A percentile compares a stretch with the other conserved stretches of the same genome.
Conservation (phyloP, 2,797 vertebrate species). For the Gymnoscopelus microlampas region DNA sequence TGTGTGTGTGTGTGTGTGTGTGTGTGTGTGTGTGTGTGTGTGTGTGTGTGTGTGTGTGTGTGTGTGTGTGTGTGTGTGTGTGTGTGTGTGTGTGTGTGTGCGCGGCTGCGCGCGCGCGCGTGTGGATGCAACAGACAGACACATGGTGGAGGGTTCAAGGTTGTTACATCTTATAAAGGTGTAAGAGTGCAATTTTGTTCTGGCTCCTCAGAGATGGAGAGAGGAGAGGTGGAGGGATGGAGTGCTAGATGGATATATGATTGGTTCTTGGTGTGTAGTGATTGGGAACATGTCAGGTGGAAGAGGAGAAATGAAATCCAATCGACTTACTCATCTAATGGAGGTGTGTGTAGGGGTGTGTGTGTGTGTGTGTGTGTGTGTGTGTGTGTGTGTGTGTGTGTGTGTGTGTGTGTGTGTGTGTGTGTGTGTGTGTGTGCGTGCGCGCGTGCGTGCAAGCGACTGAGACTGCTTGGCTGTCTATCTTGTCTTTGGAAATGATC, state of each 20-base stretch:
- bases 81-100: conserved; percentile 5
- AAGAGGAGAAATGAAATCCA: no score
- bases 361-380: conserved; percentile 7
- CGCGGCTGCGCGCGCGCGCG: no score
- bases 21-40: conserved; percentile 6
- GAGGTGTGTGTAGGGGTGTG: not conserved
- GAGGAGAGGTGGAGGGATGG: no score
- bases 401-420: conserved; percentile 10
- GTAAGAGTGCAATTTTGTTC: no score
- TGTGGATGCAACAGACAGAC: no score
- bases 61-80: conserved; percentile 2
- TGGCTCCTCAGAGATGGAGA: no score
- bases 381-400: conserved; percentile 8
- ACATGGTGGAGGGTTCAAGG: no score
- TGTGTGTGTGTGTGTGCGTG: conserved; percentile 5
- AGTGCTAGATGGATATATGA: no score
- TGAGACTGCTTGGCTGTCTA: not conserved
- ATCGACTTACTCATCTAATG: no score
- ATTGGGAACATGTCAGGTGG: no score
- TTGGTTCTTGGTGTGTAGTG: no score
- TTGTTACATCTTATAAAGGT: no score
- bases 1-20: not conserved
- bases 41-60: conserved; percentile 5
- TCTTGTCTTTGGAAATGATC: not conserved
- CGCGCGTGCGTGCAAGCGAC: not conserved